Conservation (phyloP, 2,113 vertebrate genomes). For the Pseudopodoces humilis region DNA sequence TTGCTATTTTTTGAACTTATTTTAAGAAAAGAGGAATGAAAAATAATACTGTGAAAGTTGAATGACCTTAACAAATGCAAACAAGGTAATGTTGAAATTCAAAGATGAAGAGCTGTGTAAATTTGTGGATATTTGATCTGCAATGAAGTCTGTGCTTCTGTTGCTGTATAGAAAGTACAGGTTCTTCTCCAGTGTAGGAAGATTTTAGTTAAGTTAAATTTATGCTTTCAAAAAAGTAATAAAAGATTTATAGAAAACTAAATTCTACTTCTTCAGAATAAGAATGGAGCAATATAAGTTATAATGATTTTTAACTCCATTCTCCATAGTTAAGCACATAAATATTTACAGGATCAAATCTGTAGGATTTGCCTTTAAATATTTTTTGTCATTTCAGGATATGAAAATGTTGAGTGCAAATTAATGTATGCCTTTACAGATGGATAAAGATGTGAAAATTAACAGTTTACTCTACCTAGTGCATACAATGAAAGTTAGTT, state of each 20-base stretch:
- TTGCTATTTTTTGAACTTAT: not conserved
- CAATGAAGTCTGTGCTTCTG: not conserved
- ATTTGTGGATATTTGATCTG: not conserved
- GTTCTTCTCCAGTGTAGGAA: not conserved
- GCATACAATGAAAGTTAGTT: not conserved
- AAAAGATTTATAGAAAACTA: not conserved
- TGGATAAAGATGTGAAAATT: not conserved
- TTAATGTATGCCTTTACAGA: not conserved
- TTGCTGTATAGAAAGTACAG: not conserved
- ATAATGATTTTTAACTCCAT: not conserved
- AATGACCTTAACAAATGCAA: not conserved
- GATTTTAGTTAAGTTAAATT: not conserved
- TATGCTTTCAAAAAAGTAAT: not conserved
- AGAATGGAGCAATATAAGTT: not conserved
- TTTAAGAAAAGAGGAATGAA: not conserved
- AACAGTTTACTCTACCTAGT: not conserved
- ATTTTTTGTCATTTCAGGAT: not conserved
- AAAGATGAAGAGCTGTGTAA: not conserved
- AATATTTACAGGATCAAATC: not conserved
- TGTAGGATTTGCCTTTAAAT: not conserved
- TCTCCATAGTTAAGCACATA: not conserved
- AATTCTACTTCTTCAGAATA: not conserved
- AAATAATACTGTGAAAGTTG: not conserved
- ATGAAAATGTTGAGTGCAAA: not conserved
- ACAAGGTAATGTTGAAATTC: not conserved